Base-by-base conservation (phyloP, 2,113 vertebrate genomes). In the Mastomys natalensis region DNA sequence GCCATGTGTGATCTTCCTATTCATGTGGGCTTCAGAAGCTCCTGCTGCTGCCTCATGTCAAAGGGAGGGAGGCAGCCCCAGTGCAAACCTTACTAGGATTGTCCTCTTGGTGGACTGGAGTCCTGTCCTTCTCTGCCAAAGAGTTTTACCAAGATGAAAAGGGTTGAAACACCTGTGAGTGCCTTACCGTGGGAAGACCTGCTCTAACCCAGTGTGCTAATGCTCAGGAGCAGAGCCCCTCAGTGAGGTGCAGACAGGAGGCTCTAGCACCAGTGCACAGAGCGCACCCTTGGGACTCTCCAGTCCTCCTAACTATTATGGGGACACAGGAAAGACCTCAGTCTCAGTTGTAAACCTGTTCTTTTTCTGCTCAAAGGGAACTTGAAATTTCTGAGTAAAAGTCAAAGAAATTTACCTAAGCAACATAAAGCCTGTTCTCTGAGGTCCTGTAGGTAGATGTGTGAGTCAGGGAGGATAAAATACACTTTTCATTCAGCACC, bases 151-250 rank as follows among this genome's bases (percentile, higher is more conserved):
- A 62, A 87, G 66, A 94, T 86, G 93, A 90, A 70, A 94, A 86
- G 74, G 62, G 7, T 91, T 94, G 48, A 87, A 93, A 90, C 34
- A 86, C 95, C 82, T 81, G 73, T 82, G 92, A 93, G 96, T 97
- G 97, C 96, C 97, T 98, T 96, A 94, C 85, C 58, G 86, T 58
- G 53, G 90, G n/a, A 90, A 31, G 40, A 60, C 48, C 90, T 80
- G 73, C 89, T 0, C 31, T 58, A 55, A 66, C 64, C 81, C 16
- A 26, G 45, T 72, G 21, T 15, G 11, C 78, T 62, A 68, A 43
- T 70, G 37, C 73, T 78, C 45, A 5, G 72, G 15, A 31, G 34
- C 45, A 31, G 40, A 91, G 82, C 91, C 15, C 11, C 70, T 84
- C 72, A 0, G 1, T 24, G 22, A 77, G 26, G 37, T 31, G 51